Evolutionary conservation across 2,888 invertebrate genomes (phyloP), one percentile per base, ranked within the genome.

Genomic region (Neoascia interrupta): DNA sequence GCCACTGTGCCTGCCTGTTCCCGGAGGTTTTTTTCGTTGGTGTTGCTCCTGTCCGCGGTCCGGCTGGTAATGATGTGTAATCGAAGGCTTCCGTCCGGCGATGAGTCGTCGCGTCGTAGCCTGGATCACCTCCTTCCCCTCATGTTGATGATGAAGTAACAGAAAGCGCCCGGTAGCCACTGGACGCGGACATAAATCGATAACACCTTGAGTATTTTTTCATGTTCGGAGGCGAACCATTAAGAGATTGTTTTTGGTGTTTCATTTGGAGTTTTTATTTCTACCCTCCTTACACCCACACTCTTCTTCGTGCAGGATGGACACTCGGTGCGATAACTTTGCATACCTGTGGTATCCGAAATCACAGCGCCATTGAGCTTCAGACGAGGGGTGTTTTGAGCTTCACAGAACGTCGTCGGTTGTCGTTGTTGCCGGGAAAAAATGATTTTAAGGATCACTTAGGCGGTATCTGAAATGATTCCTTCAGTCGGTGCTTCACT

Each of bases 161-260:
- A 81, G 75, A 81, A 70, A 75, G 79, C 87, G 84, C 84, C 86
- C 87, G 84, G 87, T 87, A 87, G 87, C 87, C 84, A 86, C 87
- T 86, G 85, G 85, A 87, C 85, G 85, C 87, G 88, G 88, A 88
- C 89, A 88, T 88, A 88, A 88, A 89, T 89, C 88, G 88, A 88
- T 88, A 88, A 88, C 87, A 88, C 87, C 61, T 88, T 88, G 88
- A 88, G 88, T 88, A 88, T 88, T 86, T 88, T 88, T 88, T 88
- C 88, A 87, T 88, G 88, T 88, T 87, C 84, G 83, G 84, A 88
- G 88, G 88, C 89, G 89, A 88, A 86, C 88, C 89, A 88, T 88
- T 88, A 88, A 89, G 86, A 86, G 87, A 88, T 88, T 87, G 88
- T 87, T 87, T 79, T 79, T 79, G 60, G 66, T 79, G 79, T 79